A percentile compares a stretch with the other conserved stretches of the same genome.
phyloP scores from a whole-genome alignment of 1,140 invertebrate genomes.

The Aleiodes sp. region DNA sequence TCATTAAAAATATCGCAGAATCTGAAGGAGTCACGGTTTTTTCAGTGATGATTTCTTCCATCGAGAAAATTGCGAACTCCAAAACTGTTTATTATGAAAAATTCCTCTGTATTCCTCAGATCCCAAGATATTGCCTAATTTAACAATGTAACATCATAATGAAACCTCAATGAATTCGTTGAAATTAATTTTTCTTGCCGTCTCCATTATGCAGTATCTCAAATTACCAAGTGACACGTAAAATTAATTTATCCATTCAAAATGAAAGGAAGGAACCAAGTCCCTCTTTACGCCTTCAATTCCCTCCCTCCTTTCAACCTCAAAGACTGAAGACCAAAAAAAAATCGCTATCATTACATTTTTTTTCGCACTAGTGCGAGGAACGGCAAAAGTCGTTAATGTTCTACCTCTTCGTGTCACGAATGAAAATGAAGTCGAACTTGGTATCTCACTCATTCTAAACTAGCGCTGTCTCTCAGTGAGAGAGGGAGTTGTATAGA shows the following conservation, averaged over 20 bases:
- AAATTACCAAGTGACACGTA: too few relatives aligned
- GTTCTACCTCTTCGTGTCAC: constrained; percentile 1
- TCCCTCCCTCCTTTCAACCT: not conserved
- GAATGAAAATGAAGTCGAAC: constrained; percentile 21
- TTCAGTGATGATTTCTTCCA: too few relatives aligned
- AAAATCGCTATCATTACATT: not conserved
- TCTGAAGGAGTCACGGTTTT: too few relatives aligned
- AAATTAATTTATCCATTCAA: constrained; percentile 4
- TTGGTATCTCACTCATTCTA: not conserved
- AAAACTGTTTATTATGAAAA: too few relatives aligned
- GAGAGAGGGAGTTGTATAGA: not conserved
- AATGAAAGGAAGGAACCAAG: not conserved
- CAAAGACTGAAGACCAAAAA: not conserved
- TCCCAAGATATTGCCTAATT: too few relatives aligned
- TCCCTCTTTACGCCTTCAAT: not conserved
- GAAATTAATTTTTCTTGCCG: too few relatives aligned
- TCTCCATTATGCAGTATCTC: too few relatives aligned
- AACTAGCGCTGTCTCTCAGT: not conserved
- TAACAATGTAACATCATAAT: too few relatives aligned
- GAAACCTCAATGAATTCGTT: too few relatives aligned
- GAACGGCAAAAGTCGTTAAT: constrained; percentile 19
- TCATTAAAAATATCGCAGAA: too few relatives aligned
- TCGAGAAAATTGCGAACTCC: too few relatives aligned
- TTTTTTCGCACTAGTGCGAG: constrained; percentile 14
- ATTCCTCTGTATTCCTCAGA: too few relatives aligned